Conservation (phyloP, 2,797 vertebrate genomes). For the Alfaro cultratus region DNA sequence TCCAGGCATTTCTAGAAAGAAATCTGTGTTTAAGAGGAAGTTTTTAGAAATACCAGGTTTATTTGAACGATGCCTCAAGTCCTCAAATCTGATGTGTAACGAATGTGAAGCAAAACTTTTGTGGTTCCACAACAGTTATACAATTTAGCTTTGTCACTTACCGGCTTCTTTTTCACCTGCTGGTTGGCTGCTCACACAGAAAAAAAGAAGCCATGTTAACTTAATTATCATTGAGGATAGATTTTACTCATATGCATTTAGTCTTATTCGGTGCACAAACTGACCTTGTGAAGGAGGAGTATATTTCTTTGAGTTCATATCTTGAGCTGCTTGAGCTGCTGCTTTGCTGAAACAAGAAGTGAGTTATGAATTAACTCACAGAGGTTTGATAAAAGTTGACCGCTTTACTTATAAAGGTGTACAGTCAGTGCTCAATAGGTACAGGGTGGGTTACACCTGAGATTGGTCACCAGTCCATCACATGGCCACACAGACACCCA, state of each 20-base stretch:
- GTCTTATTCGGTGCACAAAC: slow-evolving; percentile 40
- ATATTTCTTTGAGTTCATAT: slow-evolving; percentile 94
- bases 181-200: slow-evolving; percentile 78
- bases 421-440: not conserved
- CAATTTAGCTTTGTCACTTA: slow-evolving; percentile 77
- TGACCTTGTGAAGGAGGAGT: slow-evolving; percentile 95
- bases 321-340: slow-evolving; percentile 88
- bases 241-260: not conserved
- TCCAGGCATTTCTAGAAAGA: not conserved
- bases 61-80: not conserved
- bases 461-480: not conserved
- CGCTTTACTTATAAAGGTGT: not conserved
- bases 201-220: slow-evolving; percentile 31
- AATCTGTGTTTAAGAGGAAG: not conserved
- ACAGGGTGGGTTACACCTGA: not conserved
- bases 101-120: not conserved
- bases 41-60: not conserved
- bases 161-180: slow-evolving; percentile 99
- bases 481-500: no score
- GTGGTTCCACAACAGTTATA: not conserved
- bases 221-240: not conserved
- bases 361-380: slow-evolving; percentile 19
- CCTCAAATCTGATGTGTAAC: not conserved
- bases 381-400: not conserved
- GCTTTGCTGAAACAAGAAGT: slow-evolving; percentile 87